These are phyloP conservation scores for Teinopalpus imperialis DNA, from an alignment of 2,888 invertebrate species.

Conservation along the genomic window DNA sequence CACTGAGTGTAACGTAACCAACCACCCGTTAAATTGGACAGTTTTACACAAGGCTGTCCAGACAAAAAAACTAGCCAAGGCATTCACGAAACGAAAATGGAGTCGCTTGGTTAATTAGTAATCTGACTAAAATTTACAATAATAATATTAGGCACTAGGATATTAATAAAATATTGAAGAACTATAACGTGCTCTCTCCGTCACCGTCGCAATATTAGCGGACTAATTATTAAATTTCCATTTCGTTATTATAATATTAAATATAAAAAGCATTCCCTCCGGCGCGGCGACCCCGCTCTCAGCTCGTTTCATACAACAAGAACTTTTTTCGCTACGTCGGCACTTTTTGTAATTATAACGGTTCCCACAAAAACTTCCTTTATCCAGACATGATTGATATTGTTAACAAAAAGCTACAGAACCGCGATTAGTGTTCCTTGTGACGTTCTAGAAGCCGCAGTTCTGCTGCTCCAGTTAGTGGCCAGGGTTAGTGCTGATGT, in stretches of 20 bases:
- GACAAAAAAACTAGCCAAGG: too few relatives aligned
- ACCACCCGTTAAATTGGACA: conserved; percentile 6
- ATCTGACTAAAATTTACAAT: too few relatives aligned
- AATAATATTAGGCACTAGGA: too few relatives aligned
- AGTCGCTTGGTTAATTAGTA: too few relatives aligned
- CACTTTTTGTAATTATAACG: conserved; percentile 18
- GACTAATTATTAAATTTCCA: too few relatives aligned
- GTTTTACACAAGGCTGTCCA: conserved; percentile 3
- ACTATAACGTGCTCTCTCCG: too few relatives aligned
- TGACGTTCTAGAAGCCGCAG: conserved; percentile 11
- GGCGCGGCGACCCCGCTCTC: not conserved
- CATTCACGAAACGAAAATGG: too few relatives aligned
- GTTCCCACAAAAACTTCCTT: conserved; percentile 17
- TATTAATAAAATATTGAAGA: too few relatives aligned
- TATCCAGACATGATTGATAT: conserved; percentile 11
- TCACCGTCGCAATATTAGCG: too few relatives aligned
- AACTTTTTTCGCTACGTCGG: conserved; percentile 1
- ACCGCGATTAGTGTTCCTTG: conserved; percentile 1
- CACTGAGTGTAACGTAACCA: conserved; percentile 2
- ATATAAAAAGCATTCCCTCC: too few relatives aligned
- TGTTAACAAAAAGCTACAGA: conserved; percentile 12
- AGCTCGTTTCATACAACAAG: conserved; percentile 6
- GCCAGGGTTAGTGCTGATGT: not conserved
- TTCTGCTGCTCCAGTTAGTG: not conserved
- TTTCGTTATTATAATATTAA: too few relatives aligned